Conservation (phyloP, 2,888 invertebrate genomes). For the Bellardia pandia region DNA sequence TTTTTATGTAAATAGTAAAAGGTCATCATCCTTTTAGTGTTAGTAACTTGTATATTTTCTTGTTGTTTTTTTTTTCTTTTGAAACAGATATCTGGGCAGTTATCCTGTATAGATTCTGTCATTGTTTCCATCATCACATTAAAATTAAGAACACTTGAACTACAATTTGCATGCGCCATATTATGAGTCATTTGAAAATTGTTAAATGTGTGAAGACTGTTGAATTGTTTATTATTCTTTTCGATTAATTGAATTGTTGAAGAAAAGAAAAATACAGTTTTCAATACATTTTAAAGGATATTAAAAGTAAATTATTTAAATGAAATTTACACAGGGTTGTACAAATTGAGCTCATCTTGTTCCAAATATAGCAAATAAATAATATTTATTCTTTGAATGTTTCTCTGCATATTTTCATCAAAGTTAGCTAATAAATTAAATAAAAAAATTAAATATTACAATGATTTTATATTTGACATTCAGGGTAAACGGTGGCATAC, state of each 20-base stretch:
- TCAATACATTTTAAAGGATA: too few relatives aligned
- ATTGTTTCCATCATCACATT: conserved; percentile 46
- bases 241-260: conserved; percentile 5
- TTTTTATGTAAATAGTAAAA: conserved; percentile 45
- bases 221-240: neutral
- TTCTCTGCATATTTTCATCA: too few relatives aligned
- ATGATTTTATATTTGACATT: too few relatives aligned
- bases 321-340: too few relatives aligned
- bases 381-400: too few relatives aligned
- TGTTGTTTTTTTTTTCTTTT: neutral
- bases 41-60: conserved; percentile 1
- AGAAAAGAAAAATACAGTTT: too few relatives aligned
- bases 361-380: too few relatives aligned
- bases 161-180: conserved; percentile 49
- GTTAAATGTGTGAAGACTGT: conserved; percentile 6
- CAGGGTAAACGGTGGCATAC: too few relatives aligned
- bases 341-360: too few relatives aligned
- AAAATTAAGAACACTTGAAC: conserved; percentile 56
- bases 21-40: conserved; percentile 32
- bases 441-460: too few relatives aligned
- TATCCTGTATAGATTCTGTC: neutral
- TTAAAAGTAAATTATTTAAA: too few relatives aligned
- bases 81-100: neutral
- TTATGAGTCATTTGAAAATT: conserved; percentile 56
- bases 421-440: too few relatives aligned